phyloP scores from a whole-genome alignment of 2,113 vertebrate genomes.

The Triplophysa tibetana region DNA sequence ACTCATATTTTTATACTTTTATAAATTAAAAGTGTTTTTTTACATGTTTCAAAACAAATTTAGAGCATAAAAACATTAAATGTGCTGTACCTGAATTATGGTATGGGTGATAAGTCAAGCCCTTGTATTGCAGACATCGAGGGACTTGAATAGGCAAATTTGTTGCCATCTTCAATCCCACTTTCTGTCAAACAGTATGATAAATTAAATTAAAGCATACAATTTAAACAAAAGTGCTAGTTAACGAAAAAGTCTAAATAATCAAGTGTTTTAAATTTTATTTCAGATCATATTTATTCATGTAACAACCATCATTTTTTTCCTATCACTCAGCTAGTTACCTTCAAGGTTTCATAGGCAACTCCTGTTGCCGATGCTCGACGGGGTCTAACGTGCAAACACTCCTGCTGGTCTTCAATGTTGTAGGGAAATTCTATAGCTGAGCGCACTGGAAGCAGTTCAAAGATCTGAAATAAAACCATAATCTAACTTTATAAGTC shows the following conservation, averaged over 20 bases:
- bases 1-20: too few species aligned
- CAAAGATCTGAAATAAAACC: too few species aligned
- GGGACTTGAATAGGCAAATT: constrained; percentile 60
- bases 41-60: too few species aligned
- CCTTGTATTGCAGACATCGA: constrained; percentile 59
- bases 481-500: too few species aligned
- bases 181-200: constrained; percentile 61
- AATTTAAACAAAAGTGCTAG: not conserved
- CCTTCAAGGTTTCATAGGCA: constrained; percentile 58
- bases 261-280: too few species aligned
- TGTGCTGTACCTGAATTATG: not conserved
- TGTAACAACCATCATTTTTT: not conserved
- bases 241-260: too few species aligned
- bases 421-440: constrained; percentile 56
- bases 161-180: constrained; percentile 78
- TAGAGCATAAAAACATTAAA: not conserved
- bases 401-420: constrained; percentile 48
- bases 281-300: not conserved
- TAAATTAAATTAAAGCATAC: not conserved
- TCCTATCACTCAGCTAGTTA: constrained; percentile 34
- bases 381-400: constrained; percentile 59
- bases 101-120: not conserved
- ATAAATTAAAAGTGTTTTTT: too few species aligned
- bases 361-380: constrained; percentile 20
- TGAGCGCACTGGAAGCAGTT: too few species aligned